Conservation (phyloP, 2,888 invertebrate species). For the Lepidocyrtinus sp. region DNA sequence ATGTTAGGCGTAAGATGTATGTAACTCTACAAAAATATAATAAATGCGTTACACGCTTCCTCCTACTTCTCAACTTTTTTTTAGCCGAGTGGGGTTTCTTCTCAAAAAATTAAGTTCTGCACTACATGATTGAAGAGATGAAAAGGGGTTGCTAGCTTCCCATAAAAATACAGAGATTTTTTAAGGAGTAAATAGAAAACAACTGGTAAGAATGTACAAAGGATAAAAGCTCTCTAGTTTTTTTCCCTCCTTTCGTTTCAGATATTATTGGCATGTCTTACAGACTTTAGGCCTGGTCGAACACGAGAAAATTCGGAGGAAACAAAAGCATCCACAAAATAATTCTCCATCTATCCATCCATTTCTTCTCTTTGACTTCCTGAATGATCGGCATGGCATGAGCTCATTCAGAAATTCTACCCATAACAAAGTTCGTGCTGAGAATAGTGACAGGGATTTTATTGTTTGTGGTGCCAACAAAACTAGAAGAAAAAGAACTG, state of each 20-base stretch:
- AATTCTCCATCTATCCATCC: neutral
- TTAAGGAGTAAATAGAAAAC: neutral
- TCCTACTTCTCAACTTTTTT: neutral
- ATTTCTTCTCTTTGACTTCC: conserved; percentile 35
- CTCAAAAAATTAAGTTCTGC: conserved; percentile 6
- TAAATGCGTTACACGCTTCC: conserved; percentile 4
- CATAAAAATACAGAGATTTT: neutral
- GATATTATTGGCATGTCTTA: conserved; percentile 7
- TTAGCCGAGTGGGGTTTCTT: neutral
- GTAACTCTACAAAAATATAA: no score
- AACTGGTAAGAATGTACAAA: neutral
- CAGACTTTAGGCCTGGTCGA: neutral
- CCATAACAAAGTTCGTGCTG: conserved; percentile 43
- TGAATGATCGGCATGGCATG: conserved; percentile 25
- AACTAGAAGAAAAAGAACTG: conserved; percentile 20
- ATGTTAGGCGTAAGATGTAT: no score
- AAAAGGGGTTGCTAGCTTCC: neutral
- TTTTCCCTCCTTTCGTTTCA: neutral
- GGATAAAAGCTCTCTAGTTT: neutral
- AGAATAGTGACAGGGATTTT: conserved; percentile 44
- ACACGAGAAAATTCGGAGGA: neutral
- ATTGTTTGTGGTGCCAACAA: conserved; percentile 43
- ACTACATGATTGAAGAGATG: neutral
- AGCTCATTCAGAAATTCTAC: conserved; percentile 36
- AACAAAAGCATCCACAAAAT: neutral